Conservation (phyloP, 2,888 invertebrate genomes). For the Liodrosophila aerea region DNA sequence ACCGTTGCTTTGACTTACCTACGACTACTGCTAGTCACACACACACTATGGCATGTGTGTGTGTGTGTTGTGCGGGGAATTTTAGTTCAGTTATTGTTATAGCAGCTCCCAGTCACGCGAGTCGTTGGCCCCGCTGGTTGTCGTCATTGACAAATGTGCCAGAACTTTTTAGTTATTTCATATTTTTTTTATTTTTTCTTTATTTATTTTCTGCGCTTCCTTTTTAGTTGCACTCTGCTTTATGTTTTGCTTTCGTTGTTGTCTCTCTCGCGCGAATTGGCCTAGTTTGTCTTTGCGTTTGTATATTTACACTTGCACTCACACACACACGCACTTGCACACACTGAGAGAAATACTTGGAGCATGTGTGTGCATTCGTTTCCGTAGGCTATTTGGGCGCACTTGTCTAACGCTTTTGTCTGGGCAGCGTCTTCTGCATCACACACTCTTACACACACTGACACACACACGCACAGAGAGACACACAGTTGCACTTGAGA, state of each 20-base stretch:
- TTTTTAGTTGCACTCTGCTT: slow-evolving; percentile 43
- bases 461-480: slow-evolving; percentile 7
- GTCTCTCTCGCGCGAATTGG: slow-evolving; percentile 62
- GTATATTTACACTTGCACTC: slow-evolving; percentile 33
- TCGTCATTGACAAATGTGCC: slow-evolving; percentile 69
- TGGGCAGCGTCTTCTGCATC: slow-evolving; percentile 43
- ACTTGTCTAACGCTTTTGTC: slow-evolving; percentile 57
- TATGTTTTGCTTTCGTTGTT: slow-evolving; percentile 21
- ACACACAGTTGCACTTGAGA: slow-evolving; percentile 56
- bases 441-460: not conserved
- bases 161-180: slow-evolving; percentile 44
- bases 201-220: slow-evolving; percentile 4
- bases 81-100: slow-evolving; percentile 34
- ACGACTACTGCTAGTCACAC: slow-evolving; percentile 5
- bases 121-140: slow-evolving; percentile 50
- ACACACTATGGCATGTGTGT: not conserved
- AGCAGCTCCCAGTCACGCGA: slow-evolving; percentile 59
- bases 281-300: slow-evolving; percentile 65
- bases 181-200: slow-evolving; percentile 27
- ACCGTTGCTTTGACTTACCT: slow-evolving; percentile 62
- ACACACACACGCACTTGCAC: slow-evolving; percentile 11
- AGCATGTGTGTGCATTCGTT: slow-evolving; percentile 12
- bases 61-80: not conserved
- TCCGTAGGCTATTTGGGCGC: slow-evolving; percentile 51
- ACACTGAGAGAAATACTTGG: slow-evolving; percentile 5